Percentiles rank a stretch among this genome's conserved stretches.
phyloP scores from a whole-genome alignment of 2,888 invertebrate species.

The Pseudanteris insignis region DNA sequence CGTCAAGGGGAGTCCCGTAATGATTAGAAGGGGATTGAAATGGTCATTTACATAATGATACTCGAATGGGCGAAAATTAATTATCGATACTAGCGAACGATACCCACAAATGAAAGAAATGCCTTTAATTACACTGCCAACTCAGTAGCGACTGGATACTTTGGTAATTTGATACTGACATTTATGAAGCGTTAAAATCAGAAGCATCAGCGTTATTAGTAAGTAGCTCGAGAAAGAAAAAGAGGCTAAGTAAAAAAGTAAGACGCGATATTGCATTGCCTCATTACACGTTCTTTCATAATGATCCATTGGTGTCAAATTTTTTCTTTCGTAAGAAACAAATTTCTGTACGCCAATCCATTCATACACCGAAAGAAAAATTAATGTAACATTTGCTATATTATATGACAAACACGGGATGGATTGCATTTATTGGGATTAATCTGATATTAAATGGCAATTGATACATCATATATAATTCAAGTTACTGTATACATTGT shows the following conservation, averaged over 20 bases:
- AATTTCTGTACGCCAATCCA: too few relatives aligned
- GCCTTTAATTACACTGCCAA: constrained; percentile 48
- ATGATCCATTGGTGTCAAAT: constrained; percentile 21
- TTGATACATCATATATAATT: too few relatives aligned
- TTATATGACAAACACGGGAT: too few relatives aligned
- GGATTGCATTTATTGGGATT: too few relatives aligned
- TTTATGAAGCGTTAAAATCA: constrained; percentile 42
- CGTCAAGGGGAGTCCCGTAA: constrained; percentile 43
- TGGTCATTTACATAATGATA: constrained; percentile 58
- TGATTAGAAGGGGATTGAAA: constrained; percentile 50
- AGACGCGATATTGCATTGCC: constrained; percentile 15
- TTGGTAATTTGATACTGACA: constrained; percentile 37
- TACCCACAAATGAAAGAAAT: constrained; percentile 48
- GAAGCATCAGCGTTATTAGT: constrained; percentile 37
- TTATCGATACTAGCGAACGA: constrained; percentile 55
- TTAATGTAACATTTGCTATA: too few relatives aligned
- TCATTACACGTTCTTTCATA: constrained; percentile 29
- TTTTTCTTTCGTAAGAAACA: too few relatives aligned
- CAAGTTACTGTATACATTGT: too few relatives aligned
- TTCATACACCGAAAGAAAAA: too few relatives aligned
- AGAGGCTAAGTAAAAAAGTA: constrained; percentile 22
- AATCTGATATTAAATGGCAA: too few relatives aligned
- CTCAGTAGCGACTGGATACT: constrained; percentile 33
- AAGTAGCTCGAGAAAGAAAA: constrained; percentile 11
- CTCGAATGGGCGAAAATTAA: constrained; percentile 56